A percentile compares a stretch with the other conserved stretches of the same genome.
Conservation (phyloP, 2,113 vertebrate genomes). For the Megalops atlanticus region DNA sequence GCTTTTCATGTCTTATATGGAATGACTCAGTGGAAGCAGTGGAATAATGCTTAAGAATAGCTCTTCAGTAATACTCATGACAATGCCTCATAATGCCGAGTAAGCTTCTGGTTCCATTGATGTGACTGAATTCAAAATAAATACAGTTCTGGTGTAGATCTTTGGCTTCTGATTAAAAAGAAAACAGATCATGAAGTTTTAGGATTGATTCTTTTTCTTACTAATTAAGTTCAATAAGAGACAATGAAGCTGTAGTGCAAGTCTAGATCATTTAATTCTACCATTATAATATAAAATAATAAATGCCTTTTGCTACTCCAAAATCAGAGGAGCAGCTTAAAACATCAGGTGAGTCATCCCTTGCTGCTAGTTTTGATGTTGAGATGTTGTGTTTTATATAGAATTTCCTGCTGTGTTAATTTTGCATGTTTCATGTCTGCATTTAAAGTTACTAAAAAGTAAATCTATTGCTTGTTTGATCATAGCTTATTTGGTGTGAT, state of each 20-base stretch:
- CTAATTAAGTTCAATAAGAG: neutral
- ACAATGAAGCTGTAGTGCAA: neutral
- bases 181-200: neutral
- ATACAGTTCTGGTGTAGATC: neutral
- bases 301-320: conserved; percentile 24
- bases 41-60: neutral
- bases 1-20: neutral
- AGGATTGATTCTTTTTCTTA: neutral
- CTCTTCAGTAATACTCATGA: neutral
- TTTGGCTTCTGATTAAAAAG: neutral
- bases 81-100: neutral
- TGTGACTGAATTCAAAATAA: neutral
- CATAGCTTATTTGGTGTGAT: no score
- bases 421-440: conserved; percentile 16
- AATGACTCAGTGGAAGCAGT: neutral
- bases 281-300: no score
- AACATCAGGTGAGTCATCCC: conserved; percentile 26
- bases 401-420: neutral
- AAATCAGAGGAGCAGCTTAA: conserved; percentile 35
- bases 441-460: neutral
- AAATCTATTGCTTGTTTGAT: neutral
- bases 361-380: neutral
- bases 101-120: neutral
- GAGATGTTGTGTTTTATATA: neutral
- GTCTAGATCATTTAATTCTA: neutral